These are phyloP conservation scores for Endomychus coccineus DNA, from an alignment of 2,888 invertebrate genomes.

Conservation along the genomic window DNA sequence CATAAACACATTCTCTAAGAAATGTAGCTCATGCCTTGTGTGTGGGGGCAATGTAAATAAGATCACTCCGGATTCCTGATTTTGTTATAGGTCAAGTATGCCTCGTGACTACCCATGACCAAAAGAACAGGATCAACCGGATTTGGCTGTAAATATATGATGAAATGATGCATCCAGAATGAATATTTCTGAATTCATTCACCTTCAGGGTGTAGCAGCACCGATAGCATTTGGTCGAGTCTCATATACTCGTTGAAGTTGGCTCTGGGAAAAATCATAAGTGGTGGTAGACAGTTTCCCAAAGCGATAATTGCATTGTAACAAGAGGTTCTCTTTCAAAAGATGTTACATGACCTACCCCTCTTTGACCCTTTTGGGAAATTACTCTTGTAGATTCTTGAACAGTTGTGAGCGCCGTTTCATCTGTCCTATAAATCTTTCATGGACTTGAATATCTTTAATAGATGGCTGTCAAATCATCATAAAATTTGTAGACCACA, in stretches of 20 bases:
- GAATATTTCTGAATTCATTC: constrained; percentile 23
- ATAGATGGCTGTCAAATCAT: constrained; percentile 1
- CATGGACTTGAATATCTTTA: neutral
- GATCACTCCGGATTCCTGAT: constrained; percentile 5
- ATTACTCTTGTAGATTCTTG: constrained; percentile 1
- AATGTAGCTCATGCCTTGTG: no score
- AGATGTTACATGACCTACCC: constrained; percentile 3
- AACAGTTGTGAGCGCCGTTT: constrained; percentile 3
- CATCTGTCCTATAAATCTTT: constrained; percentile 4
- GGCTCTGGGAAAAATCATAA: no score
- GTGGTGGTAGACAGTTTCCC: constrained; percentile 10
- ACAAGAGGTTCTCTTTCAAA: constrained; percentile 1
- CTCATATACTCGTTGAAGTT: no score
- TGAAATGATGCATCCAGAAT: constrained; percentile 30
- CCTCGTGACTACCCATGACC: no score
- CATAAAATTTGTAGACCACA: constrained; percentile 1
- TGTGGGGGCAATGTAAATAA: constrained; percentile 7
- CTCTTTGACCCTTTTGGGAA: constrained; percentile 1
- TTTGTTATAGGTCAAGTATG: constrained; percentile 4
- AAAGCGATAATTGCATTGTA: constrained; percentile 5
- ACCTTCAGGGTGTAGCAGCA: constrained; percentile 18
- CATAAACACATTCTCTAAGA: no score
- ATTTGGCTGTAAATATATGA: constrained; percentile 11
- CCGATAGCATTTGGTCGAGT: no score
- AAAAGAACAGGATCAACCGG: constrained; percentile 1